Conservation (phyloP, 2,113 vertebrate species). For the Indicator indicator region DNA sequence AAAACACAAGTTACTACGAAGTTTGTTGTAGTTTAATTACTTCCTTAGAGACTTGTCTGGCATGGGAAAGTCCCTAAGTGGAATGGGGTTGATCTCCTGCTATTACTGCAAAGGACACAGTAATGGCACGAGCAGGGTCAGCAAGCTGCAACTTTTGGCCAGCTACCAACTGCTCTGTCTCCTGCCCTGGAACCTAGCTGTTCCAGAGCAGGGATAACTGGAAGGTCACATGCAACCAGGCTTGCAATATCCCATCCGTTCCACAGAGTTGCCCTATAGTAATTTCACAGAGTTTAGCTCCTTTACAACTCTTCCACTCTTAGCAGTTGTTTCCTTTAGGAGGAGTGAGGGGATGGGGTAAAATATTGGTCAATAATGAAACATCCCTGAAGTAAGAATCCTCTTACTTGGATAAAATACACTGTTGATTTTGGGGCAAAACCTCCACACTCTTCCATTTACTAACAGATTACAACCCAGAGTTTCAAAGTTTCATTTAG, state of each 20-base stretch:
- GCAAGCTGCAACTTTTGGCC: background rate
- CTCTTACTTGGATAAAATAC: background rate
- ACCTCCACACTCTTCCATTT: background rate
- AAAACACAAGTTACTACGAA: slow-evolving; percentile 6
- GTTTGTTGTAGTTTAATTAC: slow-evolving; percentile 10
- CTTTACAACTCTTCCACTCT: background rate
- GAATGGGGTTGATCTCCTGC: background rate
- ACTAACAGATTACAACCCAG: background rate
- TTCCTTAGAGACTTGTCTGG: slow-evolving; percentile 24
- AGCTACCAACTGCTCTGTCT: background rate
- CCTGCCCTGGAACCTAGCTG: background rate
- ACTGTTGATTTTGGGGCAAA: background rate
- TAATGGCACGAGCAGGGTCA: background rate
- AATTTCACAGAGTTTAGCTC: background rate
- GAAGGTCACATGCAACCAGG: background rate
- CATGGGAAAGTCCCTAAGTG: background rate
- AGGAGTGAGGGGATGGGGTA: background rate
- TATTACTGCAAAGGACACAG: background rate
- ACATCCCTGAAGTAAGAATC: background rate
- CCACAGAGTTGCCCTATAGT: background rate
- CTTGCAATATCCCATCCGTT: background rate
- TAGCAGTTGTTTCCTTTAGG: background rate
- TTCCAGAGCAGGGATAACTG: background rate
- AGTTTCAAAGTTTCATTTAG: background rate
- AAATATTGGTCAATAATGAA: background rate